Evolutionary conservation across 2,113 vertebrate genomes (phyloP).

Genomic region (Paralichthys olivaceus): DNA sequence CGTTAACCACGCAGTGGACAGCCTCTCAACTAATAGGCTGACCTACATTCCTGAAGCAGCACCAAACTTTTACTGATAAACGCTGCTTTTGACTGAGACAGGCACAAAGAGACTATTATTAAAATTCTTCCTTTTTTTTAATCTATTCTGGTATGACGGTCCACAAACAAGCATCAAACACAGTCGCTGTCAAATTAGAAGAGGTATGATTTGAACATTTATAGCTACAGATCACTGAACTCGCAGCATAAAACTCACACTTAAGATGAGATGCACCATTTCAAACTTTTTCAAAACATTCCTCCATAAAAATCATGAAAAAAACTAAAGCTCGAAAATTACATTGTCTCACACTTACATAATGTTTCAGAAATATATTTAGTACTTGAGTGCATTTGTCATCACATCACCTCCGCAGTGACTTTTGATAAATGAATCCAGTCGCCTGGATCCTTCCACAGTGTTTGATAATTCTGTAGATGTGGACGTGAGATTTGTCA

Average conservation of each 20-base stretch:
- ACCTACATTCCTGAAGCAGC: constrained; percentile 65
- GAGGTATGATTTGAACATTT: constrained; percentile 18
- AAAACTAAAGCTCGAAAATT: neutral
- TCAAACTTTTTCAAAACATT: constrained; percentile 3
- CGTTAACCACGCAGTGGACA: constrained; percentile 32
- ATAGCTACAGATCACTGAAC: constrained; percentile 24
- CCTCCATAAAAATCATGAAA: neutral
- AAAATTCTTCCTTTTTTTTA: constrained; percentile 8
- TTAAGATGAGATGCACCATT: constrained; percentile 24
- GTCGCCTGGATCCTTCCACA: neutral
- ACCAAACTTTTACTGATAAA: constrained; percentile 52
- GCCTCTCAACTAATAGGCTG: constrained; percentile 57
- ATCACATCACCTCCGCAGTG: neutral
- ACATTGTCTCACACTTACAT: neutral
- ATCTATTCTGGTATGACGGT: constrained; percentile 14
- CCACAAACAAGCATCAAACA: constrained; percentile 21
- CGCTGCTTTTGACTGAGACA: constrained; percentile 32
- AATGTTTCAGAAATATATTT: neutral
- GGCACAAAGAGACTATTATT: constrained; percentile 52
- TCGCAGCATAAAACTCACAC: constrained; percentile 10
- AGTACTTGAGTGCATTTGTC: neutral
- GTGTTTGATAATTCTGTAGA: neutral
- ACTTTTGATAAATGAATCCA: neutral
- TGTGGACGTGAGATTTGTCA: neutral
- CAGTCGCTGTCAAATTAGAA: constrained; percentile 7